Percentiles rank a stretch among this genome's conserved stretches.
Conservation (phyloP, 2,888 invertebrate species). For the Cheilosia urbana region DNA sequence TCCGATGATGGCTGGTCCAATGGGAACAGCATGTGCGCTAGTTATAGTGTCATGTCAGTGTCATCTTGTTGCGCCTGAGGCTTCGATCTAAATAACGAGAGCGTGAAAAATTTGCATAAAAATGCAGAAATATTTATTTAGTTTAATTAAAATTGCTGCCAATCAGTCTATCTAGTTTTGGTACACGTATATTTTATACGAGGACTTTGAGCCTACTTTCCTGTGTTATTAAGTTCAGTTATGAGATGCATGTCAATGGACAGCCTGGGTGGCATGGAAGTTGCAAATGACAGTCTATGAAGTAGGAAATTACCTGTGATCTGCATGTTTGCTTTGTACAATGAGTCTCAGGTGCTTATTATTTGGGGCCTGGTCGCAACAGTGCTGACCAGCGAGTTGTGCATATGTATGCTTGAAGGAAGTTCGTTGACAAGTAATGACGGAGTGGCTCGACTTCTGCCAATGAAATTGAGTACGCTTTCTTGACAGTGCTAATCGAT, state of each 20-base stretch:
- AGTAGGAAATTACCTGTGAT: conserved; percentile 30
- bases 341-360: conserved; percentile 1
- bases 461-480: too few species aligned
- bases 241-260: conserved; percentile 28
- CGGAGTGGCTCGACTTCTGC: too few species aligned
- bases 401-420: too few species aligned
- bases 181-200: neutral
- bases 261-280: conserved; percentile 39
- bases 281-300: conserved; percentile 23
- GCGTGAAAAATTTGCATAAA: conserved; percentile 61
- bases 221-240: conserved; percentile 60
- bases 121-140: conserved; percentile 25
- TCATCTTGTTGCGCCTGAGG: conserved; percentile 51
- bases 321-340: conserved; percentile 4
- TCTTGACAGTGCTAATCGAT: too few species aligned
- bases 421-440: too few species aligned
- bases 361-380: neutral
- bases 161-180: conserved; percentile 45
- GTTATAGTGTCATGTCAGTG: conserved; percentile 39
- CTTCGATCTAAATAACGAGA: conserved; percentile 20
- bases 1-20: conserved; percentile 2
- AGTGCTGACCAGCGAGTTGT: too few species aligned
- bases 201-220: conserved; percentile 26
- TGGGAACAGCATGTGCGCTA: conserved; percentile 1
- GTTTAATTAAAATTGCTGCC: conserved; percentile 60